Evolutionary conservation across 2,888 invertebrate species (phyloP), one percentile per base, ranked within the genome.

Genomic region (Spodoptera exigua): DNA sequence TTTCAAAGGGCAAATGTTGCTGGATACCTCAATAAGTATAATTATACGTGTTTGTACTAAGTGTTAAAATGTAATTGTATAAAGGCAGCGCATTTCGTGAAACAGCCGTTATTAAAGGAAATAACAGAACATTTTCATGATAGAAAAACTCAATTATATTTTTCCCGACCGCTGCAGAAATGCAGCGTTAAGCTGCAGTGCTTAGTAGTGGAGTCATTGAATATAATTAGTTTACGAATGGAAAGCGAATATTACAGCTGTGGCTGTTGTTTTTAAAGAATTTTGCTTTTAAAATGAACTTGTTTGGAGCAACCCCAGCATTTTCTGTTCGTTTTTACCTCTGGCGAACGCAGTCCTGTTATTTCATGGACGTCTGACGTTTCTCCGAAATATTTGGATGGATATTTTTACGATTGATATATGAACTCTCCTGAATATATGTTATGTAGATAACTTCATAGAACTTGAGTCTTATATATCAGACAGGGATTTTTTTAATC

Each of bases 61-160:
- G 10, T 14, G 14, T 39, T 16, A 39, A 39, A 39, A 14, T 9
- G 14, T 16, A 13, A 7, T 5, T 16, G 40, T 17, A 40, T 40
- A 17, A 41, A 41, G 10, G 18, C 41, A 18, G 18, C 27, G 9
- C 41, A 5, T 41, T 41, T 18, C 2, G n/a, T n/a, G 32, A 34
- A 32, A 40, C 45, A 32, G 11, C 16, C 41, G 41, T 40, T 21
- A 49, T 16, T n/a, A 10, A 14, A 52, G 47, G 43, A 55, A 60
- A 55, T 72, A 48, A 39, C 40, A 21, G 41, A 53, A 37, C 52
- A 49, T 60, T 37, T 72, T 53, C 48, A 13, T 53, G 39, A 49
- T 17, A 56, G 55, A 55, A 56, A 72, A 70, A 56, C 48, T 55
- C 52, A 72, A 67, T 72, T 61, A 66, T 41, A 45, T 16, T 53